Evolutionary conservation across 2,888 invertebrate species (phyloP).

Genomic region (Eupithecia subfuscata): DNA sequence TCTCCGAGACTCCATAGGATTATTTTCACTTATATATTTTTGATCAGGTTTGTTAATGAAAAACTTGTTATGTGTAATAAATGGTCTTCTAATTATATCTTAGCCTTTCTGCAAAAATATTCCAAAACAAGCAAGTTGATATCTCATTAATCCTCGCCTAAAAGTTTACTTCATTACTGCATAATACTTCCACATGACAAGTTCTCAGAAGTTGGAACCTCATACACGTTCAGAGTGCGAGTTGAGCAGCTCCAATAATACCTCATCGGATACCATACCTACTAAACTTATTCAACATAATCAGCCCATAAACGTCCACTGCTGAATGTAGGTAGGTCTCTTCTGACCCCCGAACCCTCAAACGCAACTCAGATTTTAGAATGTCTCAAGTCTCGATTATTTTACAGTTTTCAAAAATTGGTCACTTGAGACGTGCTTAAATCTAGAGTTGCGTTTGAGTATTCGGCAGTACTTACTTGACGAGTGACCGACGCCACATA

Average conservation of each 20-base stretch:
- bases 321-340: not conserved
- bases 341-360: too few species aligned
- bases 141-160: conserved; percentile 22
- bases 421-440: too few species aligned
- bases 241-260: not conserved
- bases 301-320: not conserved
- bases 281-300: not conserved
- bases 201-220: conserved; percentile 34
- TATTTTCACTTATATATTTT: not conserved
- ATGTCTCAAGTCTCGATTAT: too few species aligned
- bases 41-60: too few species aligned
- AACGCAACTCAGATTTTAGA: too few species aligned
- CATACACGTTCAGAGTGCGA: conserved; percentile 15
- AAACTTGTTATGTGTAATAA: too few species aligned
- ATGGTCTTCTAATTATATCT: not conserved
- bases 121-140: conserved; percentile 16
- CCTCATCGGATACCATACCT: conserved; percentile 8
- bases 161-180: conserved; percentile 40
- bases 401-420: too few species aligned
- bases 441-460: too few species aligned
- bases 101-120: conserved; percentile 3
- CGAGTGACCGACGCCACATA: too few species aligned
- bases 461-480: too few species aligned
- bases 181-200: conserved; percentile 41
- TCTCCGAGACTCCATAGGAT: not conserved